phyloP scores from a whole-genome alignment of 2,888 invertebrate species.

The Coleophora flavipennella region DNA sequence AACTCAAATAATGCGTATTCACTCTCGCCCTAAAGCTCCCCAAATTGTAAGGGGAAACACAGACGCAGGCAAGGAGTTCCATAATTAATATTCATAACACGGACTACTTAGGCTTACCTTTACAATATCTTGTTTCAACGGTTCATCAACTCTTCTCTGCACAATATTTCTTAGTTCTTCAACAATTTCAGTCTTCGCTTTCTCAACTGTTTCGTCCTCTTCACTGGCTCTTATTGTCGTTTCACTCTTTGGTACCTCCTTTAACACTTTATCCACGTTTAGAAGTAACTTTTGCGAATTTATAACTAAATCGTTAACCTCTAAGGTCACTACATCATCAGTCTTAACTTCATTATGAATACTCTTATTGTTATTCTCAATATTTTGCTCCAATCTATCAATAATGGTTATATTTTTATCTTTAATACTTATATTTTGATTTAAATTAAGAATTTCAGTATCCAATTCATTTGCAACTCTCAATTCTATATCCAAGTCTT shows the following conservation, averaged over 20 bases:
- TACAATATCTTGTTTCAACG: not conserved
- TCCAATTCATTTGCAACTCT: not conserved
- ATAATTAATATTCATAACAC: no score
- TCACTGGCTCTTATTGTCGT: conserved; percentile 7
- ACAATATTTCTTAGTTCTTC: conserved; percentile 12
- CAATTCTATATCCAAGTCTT: not conserved
- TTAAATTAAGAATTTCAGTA: not conserved
- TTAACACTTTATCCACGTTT: conserved; percentile 54
- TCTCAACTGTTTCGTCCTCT: not conserved
- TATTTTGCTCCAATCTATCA: conserved; percentile 4
- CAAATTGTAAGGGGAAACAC: no score
- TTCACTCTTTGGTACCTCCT: conserved; percentile 13
- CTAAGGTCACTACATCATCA: conserved; percentile 17
- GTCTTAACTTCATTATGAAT: conserved; percentile 26
- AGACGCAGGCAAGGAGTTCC: no score
- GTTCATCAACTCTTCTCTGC: conserved; percentile 5
- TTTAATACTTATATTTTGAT: not conserved
- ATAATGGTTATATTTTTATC: conserved; percentile 2
- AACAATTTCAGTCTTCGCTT: conserved; percentile 3
- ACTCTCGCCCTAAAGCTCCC: no score
- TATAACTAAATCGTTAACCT: conserved; percentile 48
- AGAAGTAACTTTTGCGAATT: conserved; percentile 55
- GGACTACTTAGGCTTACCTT: not conserved
- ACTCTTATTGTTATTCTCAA: conserved; percentile 12
- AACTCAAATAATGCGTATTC: no score